Evolutionary conservation across 2,888 invertebrate species (phyloP).

Genomic region (Nomada hirtipes): DNA sequence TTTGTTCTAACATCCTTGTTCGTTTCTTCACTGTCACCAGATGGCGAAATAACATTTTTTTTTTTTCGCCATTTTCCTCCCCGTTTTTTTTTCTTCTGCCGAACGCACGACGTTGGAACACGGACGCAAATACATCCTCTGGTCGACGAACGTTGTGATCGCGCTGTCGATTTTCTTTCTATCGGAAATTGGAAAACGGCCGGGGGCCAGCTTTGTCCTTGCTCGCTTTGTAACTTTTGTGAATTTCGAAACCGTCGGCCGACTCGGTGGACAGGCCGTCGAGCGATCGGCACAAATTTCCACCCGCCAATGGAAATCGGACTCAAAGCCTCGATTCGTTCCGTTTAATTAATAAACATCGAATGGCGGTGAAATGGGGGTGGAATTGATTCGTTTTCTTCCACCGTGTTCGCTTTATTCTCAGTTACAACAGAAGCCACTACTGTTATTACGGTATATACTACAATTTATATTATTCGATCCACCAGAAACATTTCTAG

Average conservation of each 20-base stretch:
- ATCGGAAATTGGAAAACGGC: conserved; percentile 45
- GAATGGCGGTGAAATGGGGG: not conserved
- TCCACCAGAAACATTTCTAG: no score
- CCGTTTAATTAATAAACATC: conserved; percentile 27
- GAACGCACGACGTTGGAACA: conserved; percentile 13
- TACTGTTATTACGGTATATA: no score
- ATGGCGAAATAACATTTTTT: not conserved
- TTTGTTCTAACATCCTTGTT: conserved; percentile 36
- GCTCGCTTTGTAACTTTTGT: conserved; percentile 14
- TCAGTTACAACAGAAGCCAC: not conserved
- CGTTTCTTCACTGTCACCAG: conserved; percentile 7
- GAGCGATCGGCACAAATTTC: conserved; percentile 29
- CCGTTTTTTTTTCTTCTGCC: not conserved
- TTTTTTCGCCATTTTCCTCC: not conserved
- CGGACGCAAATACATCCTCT: conserved; percentile 37
- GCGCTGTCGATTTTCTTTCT: conserved; percentile 41
- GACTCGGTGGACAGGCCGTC: not conserved
- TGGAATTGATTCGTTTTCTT: not conserved
- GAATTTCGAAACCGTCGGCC: not conserved
- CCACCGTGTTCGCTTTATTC: no score
- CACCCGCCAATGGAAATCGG: not conserved
- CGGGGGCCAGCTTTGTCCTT: conserved; percentile 25
- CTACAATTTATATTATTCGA: no score
- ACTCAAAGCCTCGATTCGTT: not conserved
- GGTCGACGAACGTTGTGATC: conserved; percentile 12